Evolutionary conservation across 2,113 vertebrate genomes (phyloP).

Genomic region (Tupaia chinensis): DNA sequence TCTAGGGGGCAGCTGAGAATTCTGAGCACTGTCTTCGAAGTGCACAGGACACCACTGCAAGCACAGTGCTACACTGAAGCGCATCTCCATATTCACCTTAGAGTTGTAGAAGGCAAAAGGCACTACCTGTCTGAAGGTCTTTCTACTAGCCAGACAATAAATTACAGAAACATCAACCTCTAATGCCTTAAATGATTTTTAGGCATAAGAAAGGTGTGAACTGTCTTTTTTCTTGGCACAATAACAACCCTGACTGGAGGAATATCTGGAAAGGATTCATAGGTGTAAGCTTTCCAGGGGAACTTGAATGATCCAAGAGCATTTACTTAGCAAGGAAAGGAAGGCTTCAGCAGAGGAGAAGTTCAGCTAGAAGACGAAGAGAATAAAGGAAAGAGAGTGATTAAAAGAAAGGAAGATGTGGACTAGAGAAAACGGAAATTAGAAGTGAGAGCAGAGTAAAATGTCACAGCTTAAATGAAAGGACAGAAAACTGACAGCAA

Average conservation of each 20-base stretch:
- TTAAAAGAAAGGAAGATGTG: not conserved
- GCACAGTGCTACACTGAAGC: too few species aligned
- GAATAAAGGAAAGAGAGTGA: not conserved
- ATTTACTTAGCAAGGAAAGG: not conserved
- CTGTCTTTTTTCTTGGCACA: conserved; percentile 21
- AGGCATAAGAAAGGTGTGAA: not conserved
- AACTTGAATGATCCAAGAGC: not conserved
- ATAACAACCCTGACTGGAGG: not conserved
- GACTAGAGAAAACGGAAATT: conserved; percentile 20
- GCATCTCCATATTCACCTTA: not conserved
- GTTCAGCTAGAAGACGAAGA: not conserved
- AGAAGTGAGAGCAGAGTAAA: not conserved
- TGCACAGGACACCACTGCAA: too few species aligned
- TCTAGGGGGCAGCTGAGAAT: conserved; percentile 43
- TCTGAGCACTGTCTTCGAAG: not conserved
- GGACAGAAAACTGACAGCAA: not conserved
- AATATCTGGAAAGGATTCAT: not conserved
- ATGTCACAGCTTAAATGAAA: not conserved
- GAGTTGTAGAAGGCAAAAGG: not conserved
- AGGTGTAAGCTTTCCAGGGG: not conserved
- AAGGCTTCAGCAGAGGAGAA: not conserved
- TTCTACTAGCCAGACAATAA: not conserved
- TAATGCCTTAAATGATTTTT: not conserved
- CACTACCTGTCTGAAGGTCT: not conserved
- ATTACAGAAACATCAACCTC: conserved; percentile 26